Conservation (phyloP, 2,888 invertebrate genomes). For the Tribolium freemani region DNA sequence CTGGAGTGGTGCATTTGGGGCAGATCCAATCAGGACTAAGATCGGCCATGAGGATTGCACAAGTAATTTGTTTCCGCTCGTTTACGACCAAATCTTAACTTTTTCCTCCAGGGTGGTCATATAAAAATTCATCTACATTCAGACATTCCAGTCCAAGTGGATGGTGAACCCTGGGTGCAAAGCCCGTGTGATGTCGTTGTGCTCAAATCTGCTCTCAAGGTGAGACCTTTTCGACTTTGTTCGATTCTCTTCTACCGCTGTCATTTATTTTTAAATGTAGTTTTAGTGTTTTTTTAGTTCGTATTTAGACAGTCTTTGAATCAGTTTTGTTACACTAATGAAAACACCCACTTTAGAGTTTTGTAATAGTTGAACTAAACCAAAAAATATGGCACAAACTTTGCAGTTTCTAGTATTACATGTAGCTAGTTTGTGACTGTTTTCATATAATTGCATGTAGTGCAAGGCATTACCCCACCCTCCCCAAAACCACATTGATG, state of each 20-base stretch:
- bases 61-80: slow-evolving; percentile 73
- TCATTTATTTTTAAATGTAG: slow-evolving; percentile 23
- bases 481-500: slow-evolving; percentile 42
- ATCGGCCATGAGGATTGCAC: slow-evolving; percentile 97
- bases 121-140: slow-evolving; percentile 97
- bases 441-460: slow-evolving; percentile 46
- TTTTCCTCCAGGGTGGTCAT: slow-evolving; percentile 83
- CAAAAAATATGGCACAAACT: slow-evolving; percentile 1
- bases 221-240: slow-evolving; percentile 64
- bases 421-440: slow-evolving; percentile 26
- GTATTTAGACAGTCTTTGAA: slow-evolving; percentile 12
- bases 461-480: slow-evolving; percentile 48
- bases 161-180: slow-evolving; percentile 99
- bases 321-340: slow-evolving; percentile 30
- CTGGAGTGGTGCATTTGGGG: slow-evolving; percentile 98
- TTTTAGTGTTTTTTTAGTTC: slow-evolving; percentile 20
- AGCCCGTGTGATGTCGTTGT: slow-evolving; percentile 98
- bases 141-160: slow-evolving; percentile 99
- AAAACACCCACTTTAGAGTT: slow-evolving; percentile 31
- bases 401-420: not conserved
- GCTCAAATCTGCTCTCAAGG: slow-evolving; percentile 98
- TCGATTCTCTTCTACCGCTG: slow-evolving; percentile 23
- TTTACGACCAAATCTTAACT: not conserved
- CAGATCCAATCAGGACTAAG: slow-evolving; percentile 99
- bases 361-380: slow-evolving; percentile 14